Conservation (phyloP, 2,888 invertebrate genomes). For the Dryadula phaetusa region DNA sequence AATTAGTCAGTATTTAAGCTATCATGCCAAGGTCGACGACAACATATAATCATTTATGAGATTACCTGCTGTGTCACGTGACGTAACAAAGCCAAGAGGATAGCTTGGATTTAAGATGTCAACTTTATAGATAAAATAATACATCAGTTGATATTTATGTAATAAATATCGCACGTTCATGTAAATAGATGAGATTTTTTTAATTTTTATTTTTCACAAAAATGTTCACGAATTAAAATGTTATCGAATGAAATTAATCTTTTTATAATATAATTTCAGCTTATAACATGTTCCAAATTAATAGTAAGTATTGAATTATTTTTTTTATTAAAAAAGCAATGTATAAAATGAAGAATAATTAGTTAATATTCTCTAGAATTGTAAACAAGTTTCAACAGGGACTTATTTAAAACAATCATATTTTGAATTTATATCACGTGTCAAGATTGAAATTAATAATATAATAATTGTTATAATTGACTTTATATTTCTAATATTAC, state of each 20-base stretch:
- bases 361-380: no score
- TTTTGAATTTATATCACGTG: neutral
- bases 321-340: no score
- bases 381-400: no score
- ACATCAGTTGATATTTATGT: slow-evolving; percentile 11
- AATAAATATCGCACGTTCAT: neutral
- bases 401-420: no score
- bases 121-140: slow-evolving; percentile 45
- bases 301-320: no score
- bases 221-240: no score
- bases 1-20: slow-evolving; percentile 18
- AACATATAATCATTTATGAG: slow-evolving; percentile 43
- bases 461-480: neutral
- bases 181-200: neutral
- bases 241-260: no score
- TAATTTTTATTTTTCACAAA: no score
- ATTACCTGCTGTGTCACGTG: slow-evolving; percentile 47
- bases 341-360: no score
- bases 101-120: slow-evolving; percentile 43
- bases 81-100: slow-evolving; percentile 41
- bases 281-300: no score
- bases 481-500: neutral
- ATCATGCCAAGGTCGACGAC: slow-evolving; percentile 46
- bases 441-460: neutral
- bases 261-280: no score